Conservation (phyloP, 1,140 invertebrate genomes). For the Heterodera schachtii region DNA sequence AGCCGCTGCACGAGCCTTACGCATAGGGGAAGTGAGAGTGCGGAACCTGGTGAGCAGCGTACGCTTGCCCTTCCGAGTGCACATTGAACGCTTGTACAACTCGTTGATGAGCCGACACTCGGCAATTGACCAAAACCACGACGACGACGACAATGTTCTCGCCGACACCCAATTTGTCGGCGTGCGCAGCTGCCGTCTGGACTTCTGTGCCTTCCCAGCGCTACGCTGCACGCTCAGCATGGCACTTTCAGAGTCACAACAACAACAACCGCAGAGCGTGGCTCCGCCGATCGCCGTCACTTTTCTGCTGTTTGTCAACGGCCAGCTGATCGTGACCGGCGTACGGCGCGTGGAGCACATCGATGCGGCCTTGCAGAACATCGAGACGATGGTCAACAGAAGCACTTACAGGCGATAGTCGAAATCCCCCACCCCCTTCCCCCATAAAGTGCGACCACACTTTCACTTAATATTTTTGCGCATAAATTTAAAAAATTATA, state of each 20-base stretch:
- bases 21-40: not conserved
- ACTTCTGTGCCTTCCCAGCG: not conserved
- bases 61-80: not conserved
- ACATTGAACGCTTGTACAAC: not conserved
- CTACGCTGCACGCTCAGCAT: not conserved
- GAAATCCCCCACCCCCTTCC: too few species aligned
- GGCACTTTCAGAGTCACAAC: too few species aligned
- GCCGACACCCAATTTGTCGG: not conserved
- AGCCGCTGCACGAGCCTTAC: not conserved
- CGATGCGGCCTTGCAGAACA: too few species aligned
- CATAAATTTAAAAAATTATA: too few species aligned
- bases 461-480: too few species aligned
- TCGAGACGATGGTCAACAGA: too few species aligned
- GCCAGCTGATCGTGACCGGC: constrained; percentile 4
- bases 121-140: not conserved
- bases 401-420: too few species aligned
- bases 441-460: not conserved
- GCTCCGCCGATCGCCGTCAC: not conserved
- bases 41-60: not conserved
- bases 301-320: not conserved
- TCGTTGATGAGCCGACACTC: not conserved
- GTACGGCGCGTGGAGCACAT: not conserved
- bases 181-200: not conserved
- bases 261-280: not conserved
- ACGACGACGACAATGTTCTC: too few species aligned